Percentiles rank a stretch among this genome's conserved stretches.
Conservation (phyloP, 2,113 vertebrate genomes). For the Ornithorhynchus anatinus region DNA sequence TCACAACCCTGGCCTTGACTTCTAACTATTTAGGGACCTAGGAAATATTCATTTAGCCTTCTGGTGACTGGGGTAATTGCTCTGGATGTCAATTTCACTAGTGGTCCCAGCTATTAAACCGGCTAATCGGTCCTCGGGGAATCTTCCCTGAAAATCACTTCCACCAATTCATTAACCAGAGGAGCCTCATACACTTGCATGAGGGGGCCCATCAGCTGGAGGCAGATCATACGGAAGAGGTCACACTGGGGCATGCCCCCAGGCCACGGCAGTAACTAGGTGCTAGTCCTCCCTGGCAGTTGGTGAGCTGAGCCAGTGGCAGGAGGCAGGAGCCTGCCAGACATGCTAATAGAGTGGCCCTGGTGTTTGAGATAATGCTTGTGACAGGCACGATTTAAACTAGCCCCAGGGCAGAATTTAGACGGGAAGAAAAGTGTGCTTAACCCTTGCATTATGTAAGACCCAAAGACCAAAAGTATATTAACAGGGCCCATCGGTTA, state of each 20-base stretch:
- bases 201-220: not conserved
- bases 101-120: not conserved
- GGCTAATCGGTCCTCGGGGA: not conserved
- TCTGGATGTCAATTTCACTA: not conserved
- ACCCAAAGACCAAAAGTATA: not conserved
- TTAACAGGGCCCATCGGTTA: not conserved
- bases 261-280: not conserved
- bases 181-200: not conserved
- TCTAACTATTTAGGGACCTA: not conserved
- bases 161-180: not conserved
- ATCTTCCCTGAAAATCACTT: not conserved
- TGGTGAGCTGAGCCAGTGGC: not conserved
- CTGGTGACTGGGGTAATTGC: not conserved
- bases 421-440: not conserved
- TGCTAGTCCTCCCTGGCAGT: not conserved
- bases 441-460: slow-evolving; percentile 7
- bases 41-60: not conserved
- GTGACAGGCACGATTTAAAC: slow-evolving; percentile 27
- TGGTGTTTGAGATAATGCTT: slow-evolving; percentile 12
- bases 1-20: not conserved
- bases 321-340: not conserved
- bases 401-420: slow-evolving; percentile 3
- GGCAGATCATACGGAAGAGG: not conserved
- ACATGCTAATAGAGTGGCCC: slow-evolving; percentile 10
- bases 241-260: slow-evolving; percentile 2